phyloP scores from a whole-genome alignment of 1,140 invertebrate genomes.

The Apolygus lucorum region DNA sequence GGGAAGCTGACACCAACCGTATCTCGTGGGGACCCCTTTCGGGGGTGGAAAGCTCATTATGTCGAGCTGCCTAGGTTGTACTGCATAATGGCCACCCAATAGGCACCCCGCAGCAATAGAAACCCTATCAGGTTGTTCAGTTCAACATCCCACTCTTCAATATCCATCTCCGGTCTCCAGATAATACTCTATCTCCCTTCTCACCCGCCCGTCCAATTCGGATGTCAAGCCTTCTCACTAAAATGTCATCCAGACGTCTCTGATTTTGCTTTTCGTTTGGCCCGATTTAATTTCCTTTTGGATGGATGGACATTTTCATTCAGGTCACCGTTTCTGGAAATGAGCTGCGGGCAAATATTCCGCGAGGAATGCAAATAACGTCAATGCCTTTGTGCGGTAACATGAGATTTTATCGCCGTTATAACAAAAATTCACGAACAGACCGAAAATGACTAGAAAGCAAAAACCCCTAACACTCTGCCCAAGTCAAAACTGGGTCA shows the following conservation, averaged over 20 bases:
- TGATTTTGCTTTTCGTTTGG: neutral
- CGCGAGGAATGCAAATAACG: too few relatives aligned
- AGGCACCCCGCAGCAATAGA: neutral
- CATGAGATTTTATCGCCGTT: too few relatives aligned
- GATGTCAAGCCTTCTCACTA: neutral
- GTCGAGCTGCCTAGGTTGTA: neutral
- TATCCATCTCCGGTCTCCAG: neutral
- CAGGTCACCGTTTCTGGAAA: too few relatives aligned
- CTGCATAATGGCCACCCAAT: neutral
- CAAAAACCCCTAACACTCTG: too few relatives aligned
- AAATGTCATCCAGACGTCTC: neutral
- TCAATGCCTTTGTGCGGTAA: too few relatives aligned
- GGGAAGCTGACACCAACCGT: neutral
- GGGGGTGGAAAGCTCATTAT: neutral
- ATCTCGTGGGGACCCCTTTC: neutral
- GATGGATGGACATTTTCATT: too few relatives aligned
- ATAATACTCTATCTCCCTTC: neutral
- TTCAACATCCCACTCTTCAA: conserved; percentile 1
- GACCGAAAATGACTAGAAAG: too few relatives aligned
- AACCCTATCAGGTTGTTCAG: neutral
- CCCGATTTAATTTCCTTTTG: conserved; percentile 1
- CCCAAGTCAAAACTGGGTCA: too few relatives aligned
- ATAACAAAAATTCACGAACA: too few relatives aligned
- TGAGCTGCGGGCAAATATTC: too few relatives aligned
- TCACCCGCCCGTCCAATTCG: neutral